Percentiles rank a stretch among this genome's conserved stretches.
These are phyloP conservation scores for Thelaira solivaga DNA, from an alignment of 2,888 invertebrate genomes.

Conservation along the genomic window DNA sequence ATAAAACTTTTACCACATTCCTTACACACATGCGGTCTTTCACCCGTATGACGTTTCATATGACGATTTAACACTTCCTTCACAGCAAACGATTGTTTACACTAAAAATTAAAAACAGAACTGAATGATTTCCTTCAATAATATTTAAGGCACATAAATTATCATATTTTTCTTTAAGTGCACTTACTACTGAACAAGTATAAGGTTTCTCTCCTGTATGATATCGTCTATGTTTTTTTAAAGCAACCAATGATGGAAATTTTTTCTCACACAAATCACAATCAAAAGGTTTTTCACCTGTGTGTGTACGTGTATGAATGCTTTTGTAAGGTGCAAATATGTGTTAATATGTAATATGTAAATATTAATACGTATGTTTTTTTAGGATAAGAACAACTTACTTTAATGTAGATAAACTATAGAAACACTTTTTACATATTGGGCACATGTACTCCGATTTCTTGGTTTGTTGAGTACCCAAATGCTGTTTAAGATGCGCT, in stretches of 20 bases:
- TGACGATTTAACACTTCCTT: constrained; percentile 90
- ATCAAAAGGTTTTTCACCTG: constrained; percentile 82
- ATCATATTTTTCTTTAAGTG: neutral
- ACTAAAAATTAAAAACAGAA: constrained; percentile 77
- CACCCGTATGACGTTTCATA: constrained; percentile 81
- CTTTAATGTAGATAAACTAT: constrained; percentile 80
- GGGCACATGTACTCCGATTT: constrained; percentile 80
- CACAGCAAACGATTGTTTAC: constrained; percentile 86
- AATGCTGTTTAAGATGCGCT: constrained; percentile 83
- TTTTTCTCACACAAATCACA: constrained; percentile 84
- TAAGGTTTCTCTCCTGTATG: constrained; percentile 83
- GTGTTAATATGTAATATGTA: no score
- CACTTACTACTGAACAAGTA: constrained; percentile 80
- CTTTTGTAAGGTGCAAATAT: constrained; percentile 66
- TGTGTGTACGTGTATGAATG: constrained; percentile 83
- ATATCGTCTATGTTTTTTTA: constrained; percentile 84
- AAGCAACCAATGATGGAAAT: constrained; percentile 85
- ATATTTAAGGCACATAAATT: neutral
- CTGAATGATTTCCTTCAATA: neutral
- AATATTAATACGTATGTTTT: no score
- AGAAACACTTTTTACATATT: constrained; percentile 83
- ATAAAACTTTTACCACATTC: constrained; percentile 89
- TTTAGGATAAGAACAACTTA: constrained; percentile 59
- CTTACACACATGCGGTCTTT: constrained; percentile 74
- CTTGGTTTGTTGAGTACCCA: constrained; percentile 80